phyloP scores from a whole-genome alignment of 2,113 vertebrate species.

The Syngnathus floridae region DNA sequence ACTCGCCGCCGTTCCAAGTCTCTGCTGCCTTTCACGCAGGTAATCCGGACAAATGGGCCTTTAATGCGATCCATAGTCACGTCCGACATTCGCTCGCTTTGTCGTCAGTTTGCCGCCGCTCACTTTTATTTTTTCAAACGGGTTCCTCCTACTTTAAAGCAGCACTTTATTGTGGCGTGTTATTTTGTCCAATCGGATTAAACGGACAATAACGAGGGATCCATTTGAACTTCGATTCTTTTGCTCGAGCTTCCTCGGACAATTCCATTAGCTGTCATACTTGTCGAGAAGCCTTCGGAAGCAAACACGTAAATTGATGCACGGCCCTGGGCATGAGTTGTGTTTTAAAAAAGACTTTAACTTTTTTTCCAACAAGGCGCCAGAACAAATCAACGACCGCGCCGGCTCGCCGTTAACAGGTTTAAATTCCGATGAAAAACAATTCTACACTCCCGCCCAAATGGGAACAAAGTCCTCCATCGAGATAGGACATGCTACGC shows the following conservation, averaged over 20 bases:
- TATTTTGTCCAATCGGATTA: slow-evolving; percentile 72
- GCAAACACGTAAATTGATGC: slow-evolving; percentile 70
- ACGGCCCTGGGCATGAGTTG: slow-evolving; percentile 44
- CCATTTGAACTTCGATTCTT: slow-evolving; percentile 70
- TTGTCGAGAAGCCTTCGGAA: slow-evolving; percentile 49
- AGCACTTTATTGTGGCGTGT: slow-evolving; percentile 79
- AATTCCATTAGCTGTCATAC: slow-evolving; percentile 71
- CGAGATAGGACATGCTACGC: slow-evolving; percentile 50
- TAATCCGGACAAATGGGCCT: slow-evolving; percentile 71
- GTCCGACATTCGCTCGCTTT: slow-evolving; percentile 65
- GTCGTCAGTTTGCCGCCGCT: slow-evolving; percentile 62
- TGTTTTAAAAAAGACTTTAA: slow-evolving; percentile 66
- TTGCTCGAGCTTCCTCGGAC: slow-evolving; percentile 55
- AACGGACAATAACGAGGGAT: slow-evolving; percentile 66
- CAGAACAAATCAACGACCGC: slow-evolving; percentile 71
- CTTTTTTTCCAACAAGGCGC: slow-evolving; percentile 59
- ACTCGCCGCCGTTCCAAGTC: slow-evolving; percentile 56
- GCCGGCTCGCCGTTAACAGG: slow-evolving; percentile 62
- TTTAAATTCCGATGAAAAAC: slow-evolving; percentile 70
- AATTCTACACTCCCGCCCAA: slow-evolving; percentile 67
- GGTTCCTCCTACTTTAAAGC: slow-evolving; percentile 68
- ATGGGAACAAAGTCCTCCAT: slow-evolving; percentile 54
- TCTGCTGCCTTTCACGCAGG: slow-evolving; percentile 48
- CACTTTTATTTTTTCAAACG: slow-evolving; percentile 42
- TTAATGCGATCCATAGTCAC: slow-evolving; percentile 67